Percentiles rank a stretch among this genome's conserved stretches.
Conservation (phyloP, 2,888 invertebrate species). For the Stictocephala bisonia region DNA sequence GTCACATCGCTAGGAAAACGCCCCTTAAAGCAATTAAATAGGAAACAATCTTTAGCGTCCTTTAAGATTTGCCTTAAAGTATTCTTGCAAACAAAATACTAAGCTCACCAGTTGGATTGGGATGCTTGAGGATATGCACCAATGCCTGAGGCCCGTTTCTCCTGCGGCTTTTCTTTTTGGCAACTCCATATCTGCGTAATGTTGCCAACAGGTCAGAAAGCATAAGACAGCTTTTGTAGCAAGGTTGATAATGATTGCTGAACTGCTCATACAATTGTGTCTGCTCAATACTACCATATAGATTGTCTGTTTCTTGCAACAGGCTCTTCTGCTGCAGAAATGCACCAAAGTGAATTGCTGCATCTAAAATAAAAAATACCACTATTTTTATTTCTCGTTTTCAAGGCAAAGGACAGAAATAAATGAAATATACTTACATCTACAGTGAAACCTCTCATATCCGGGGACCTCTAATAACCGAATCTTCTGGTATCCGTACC, state of each 20-base stretch:
- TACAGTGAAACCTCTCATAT: no score
- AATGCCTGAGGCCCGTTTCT: no score
- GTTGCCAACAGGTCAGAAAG: not conserved
- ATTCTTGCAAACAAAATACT: no score
- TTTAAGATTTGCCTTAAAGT: no score
- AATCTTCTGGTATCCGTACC: no score
- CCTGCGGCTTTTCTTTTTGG: not conserved
- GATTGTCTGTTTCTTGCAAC: not conserved
- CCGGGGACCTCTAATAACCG: no score
- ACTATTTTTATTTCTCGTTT: no score
- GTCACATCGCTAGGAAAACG: no score
- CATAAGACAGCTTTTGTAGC: not conserved
- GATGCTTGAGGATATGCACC: not conserved
- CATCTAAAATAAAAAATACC: slow-evolving; percentile 12
- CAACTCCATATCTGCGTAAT: not conserved
- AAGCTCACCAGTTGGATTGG: slow-evolving; percentile 1
- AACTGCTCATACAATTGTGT: not conserved
- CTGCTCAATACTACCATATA: not conserved
- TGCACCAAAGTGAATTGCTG: slow-evolving; percentile 29
- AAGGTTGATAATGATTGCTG: slow-evolving; percentile 4
- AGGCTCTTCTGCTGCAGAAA: not conserved
- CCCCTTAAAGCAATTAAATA: no score
- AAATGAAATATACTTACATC: no score
- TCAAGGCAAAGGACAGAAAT: no score
- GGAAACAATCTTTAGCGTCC: no score